Evolutionary conservation across 1,140 invertebrate genomes (phyloP).

Genomic region (Helicorthomorpha holstii): DNA sequence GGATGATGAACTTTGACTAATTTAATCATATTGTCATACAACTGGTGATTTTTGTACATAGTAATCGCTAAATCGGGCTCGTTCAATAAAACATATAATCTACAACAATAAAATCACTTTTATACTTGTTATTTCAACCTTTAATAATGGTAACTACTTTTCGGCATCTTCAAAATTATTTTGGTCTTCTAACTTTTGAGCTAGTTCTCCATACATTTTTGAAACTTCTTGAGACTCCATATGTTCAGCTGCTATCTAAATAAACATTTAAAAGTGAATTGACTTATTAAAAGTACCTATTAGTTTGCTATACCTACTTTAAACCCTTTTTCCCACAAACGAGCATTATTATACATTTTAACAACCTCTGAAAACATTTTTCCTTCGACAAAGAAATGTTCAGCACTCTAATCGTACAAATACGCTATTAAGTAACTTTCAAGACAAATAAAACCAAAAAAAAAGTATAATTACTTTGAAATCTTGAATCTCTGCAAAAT

Average conservation of each 20-base stretch:
- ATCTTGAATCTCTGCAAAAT: constrained; percentile 55
- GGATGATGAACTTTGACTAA: constrained; percentile 71
- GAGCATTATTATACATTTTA: constrained; percentile 57
- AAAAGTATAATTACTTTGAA: constrained; percentile 35
- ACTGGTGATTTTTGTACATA: constrained; percentile 78
- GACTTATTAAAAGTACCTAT: neutral
- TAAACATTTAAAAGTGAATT: neutral
- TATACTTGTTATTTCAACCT: constrained; percentile 61
- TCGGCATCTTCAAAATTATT: constrained; percentile 78
- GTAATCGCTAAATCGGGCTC: constrained; percentile 82
- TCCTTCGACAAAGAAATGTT: constrained; percentile 60
- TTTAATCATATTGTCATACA: constrained; percentile 60
- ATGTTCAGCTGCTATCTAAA: constrained; percentile 47
- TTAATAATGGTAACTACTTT: constrained; percentile 27
- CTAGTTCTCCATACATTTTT: constrained; percentile 62
- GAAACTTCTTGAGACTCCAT: constrained; percentile 56
- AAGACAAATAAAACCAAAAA: no score
- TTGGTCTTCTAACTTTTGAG: constrained; percentile 47
- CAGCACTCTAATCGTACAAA: constrained; percentile 45
- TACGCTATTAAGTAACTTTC: no score
- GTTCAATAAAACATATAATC: constrained; percentile 67
- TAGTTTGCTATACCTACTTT: constrained; percentile 17
- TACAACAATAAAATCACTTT: constrained; percentile 18
- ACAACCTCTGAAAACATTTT: constrained; percentile 65
- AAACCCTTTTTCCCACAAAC: constrained; percentile 63